These are phyloP conservation scores for Microctonus hyperodae DNA, from an alignment of 2,888 invertebrate species.

Conservation along the genomic window DNA sequence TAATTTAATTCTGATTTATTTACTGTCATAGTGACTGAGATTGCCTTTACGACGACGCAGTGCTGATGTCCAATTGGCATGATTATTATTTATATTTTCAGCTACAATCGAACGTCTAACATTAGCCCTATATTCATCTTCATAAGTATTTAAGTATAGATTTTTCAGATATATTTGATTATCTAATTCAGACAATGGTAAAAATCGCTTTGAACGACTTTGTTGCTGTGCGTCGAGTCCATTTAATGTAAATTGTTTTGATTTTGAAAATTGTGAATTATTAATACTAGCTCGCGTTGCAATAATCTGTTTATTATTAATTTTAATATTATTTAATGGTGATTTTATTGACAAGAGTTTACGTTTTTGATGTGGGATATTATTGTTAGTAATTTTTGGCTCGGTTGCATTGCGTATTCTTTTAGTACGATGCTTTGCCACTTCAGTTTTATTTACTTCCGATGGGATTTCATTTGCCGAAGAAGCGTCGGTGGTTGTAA, in stretches of 20 bases:
- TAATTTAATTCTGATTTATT: constrained; percentile 60
- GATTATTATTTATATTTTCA: constrained; percentile 41
- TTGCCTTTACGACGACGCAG: constrained; percentile 52
- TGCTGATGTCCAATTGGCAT: constrained; percentile 44
- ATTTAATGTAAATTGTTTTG: constrained; percentile 47
- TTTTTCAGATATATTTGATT: constrained; percentile 60
- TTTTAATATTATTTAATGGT: constrained; percentile 38
- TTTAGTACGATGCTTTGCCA: constrained; percentile 58
- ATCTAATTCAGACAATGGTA: constrained; percentile 54
- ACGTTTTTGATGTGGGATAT: constrained; percentile 40
- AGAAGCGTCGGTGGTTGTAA: constrained; percentile 39
- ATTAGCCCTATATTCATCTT: constrained; percentile 59
- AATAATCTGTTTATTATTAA: constrained; percentile 23
- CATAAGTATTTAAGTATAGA: constrained; percentile 58
- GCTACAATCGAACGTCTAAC: constrained; percentile 56
- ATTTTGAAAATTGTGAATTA: constrained; percentile 22
- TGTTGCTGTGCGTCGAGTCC: constrained; percentile 53
- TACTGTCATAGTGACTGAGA: constrained; percentile 50
- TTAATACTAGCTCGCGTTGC: constrained; percentile 9
- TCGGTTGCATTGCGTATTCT: constrained; percentile 55
- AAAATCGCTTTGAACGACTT: constrained; percentile 57
- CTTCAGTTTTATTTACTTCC: constrained; percentile 39
- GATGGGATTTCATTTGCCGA: constrained; percentile 58
- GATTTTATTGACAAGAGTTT: constrained; percentile 52
- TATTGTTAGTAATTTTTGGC: constrained; percentile 34